Conservation (phyloP, 2,888 invertebrate genomes). For the Thysanoteuthis rhombus region DNA sequence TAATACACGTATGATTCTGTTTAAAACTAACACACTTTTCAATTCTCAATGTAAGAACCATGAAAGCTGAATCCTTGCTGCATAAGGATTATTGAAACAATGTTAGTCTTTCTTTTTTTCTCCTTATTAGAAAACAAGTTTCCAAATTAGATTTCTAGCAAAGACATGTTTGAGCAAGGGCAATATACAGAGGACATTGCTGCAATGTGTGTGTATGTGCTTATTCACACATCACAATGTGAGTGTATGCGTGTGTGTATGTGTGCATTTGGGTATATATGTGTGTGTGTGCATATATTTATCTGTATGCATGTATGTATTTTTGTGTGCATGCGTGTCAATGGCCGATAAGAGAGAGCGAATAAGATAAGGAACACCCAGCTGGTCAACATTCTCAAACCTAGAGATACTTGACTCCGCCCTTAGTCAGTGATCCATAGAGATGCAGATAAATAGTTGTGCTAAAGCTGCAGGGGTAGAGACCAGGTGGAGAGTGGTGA, state of each 20-base stretch:
- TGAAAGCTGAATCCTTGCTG: no score
- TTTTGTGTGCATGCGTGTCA: not conserved
- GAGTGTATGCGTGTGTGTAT: not conserved
- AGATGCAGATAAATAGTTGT: not conserved
- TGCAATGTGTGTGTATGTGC: no score
- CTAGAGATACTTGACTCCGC: not conserved
- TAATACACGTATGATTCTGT: no score
- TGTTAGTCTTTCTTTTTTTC: no score
- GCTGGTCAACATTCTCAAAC: not conserved
- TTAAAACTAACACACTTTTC: no score
- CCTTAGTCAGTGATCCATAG: not conserved
- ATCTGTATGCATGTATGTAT: not conserved
- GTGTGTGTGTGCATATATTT: not conserved
- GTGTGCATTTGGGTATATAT: not conserved
- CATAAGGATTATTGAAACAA: no score
- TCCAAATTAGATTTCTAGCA: not conserved
- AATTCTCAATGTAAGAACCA: no score
- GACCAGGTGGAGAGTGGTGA: not conserved
- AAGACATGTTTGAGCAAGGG: not conserved
- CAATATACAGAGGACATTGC: no score
- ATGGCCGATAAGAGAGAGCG: not conserved
- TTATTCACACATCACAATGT: not conserved
- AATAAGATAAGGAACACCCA: not conserved
- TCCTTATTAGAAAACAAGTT: not conserved
- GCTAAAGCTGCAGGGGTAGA: not conserved